These are phyloP conservation scores for Papilio polyxenes DNA, from an alignment of 1,140 invertebrate species.

Conservation along the genomic window DNA sequence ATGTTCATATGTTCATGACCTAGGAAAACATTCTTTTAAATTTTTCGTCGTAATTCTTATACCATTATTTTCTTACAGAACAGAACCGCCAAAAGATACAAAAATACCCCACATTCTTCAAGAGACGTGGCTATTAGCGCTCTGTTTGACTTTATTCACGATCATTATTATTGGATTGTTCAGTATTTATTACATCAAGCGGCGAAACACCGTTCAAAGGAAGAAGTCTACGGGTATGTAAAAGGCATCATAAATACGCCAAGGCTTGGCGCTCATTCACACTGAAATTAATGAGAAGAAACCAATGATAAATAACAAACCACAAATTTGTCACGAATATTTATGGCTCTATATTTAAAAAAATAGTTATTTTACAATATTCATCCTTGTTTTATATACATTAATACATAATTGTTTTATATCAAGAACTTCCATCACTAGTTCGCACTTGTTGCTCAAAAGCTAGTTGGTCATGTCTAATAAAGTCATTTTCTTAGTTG, in stretches of 20 bases:
- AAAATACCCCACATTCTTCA: slow-evolving; percentile 69
- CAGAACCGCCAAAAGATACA: slow-evolving; percentile 70
- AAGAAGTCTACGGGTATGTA: slow-evolving; percentile 70
- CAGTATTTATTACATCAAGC: slow-evolving; percentile 72
- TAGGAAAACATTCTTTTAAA: not conserved
- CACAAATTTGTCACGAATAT: not conserved
- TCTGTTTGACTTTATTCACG: slow-evolving; percentile 68
- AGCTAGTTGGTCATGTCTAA: not conserved
- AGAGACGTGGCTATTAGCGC: slow-evolving; percentile 73
- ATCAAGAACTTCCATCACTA: too few species aligned
- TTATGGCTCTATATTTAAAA: not conserved
- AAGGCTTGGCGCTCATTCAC: not conserved
- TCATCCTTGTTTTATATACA: too few species aligned
- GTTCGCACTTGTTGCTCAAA: too few species aligned
- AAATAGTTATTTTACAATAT: not conserved
- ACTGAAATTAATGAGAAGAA: not conserved
- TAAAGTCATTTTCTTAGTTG: not conserved
- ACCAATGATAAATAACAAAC: not conserved
- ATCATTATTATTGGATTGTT: slow-evolving; percentile 69
- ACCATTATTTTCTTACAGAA: slow-evolving; percentile 54
- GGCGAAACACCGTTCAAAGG: slow-evolving; percentile 67
- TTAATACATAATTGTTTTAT: too few species aligned
- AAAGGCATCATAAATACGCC: slow-evolving; percentile 10
- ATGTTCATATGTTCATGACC: too few species aligned
- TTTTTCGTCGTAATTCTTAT: not conserved